A percentile compares a stretch with the other conserved stretches of the same genome.
These are phyloP conservation scores for Enteromius radiatus DNA, from an alignment of 2,797 vertebrate species.

Conservation along the genomic window DNA sequence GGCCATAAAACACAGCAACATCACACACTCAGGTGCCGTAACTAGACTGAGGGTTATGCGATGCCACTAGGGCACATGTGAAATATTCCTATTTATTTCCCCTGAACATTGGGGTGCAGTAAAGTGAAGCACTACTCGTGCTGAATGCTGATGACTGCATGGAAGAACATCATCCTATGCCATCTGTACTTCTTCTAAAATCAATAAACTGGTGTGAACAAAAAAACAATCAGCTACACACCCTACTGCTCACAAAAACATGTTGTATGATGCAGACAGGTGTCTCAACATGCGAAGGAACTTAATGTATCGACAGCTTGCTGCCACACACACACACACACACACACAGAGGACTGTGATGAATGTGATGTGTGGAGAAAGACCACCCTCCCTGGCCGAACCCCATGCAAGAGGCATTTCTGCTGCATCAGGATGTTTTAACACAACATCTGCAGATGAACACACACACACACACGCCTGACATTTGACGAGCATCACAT, in stretches of 20 bases:
- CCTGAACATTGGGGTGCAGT: constrained; percentile 39
- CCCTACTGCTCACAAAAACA: constrained; percentile 13
- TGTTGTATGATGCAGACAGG: constrained; percentile 10
- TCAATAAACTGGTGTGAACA: neutral
- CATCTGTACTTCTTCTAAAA: neutral
- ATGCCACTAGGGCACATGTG: neutral
- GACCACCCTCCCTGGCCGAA: neutral
- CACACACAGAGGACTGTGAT: constrained; percentile 10
- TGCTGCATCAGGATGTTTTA: constrained; percentile 63
- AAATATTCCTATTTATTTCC: neutral
- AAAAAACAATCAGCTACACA: neutral
- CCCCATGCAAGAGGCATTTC: constrained; percentile 11
- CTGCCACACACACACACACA: neutral
- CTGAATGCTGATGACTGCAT: constrained; percentile 59
- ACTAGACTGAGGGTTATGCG: neutral
- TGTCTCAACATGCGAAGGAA: neutral
- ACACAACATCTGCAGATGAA: constrained; percentile 22
- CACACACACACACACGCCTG: constrained; percentile 1
- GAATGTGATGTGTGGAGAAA: constrained; percentile 8
- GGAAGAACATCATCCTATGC: constrained; percentile 16
- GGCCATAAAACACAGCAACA: constrained; percentile 4
- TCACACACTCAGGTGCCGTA: constrained; percentile 20
- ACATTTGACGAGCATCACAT: constrained; percentile 23
- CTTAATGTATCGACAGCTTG: neutral
- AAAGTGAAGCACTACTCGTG: constrained; percentile 46